Evolutionary conservation across 2,888 invertebrate species (phyloP).

Genomic region (Nomada goodeniana): DNA sequence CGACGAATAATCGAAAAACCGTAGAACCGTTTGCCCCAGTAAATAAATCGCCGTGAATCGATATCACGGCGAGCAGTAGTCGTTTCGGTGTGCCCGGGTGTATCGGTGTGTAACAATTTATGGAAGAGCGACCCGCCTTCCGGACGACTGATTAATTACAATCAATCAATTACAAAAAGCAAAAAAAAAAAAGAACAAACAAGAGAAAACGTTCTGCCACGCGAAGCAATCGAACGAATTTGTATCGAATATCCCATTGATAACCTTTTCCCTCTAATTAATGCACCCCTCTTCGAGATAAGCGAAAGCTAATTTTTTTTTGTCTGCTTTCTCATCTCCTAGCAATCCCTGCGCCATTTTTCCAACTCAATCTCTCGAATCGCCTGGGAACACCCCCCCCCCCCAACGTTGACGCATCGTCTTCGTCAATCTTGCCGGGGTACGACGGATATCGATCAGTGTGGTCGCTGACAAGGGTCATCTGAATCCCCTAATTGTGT

Average conservation of each 20-base stretch:
- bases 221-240: background rate
- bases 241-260: background rate
- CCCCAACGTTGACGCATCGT: too few relatives aligned
- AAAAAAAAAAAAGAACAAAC: background rate
- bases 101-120: constrained; percentile 9
- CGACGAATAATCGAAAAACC: background rate
- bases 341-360: background rate
- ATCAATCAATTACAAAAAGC: background rate
- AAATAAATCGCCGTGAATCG: constrained; percentile 28
- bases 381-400: too few relatives aligned
- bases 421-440: background rate
- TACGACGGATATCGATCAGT: constrained; percentile 3
- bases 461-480: background rate
- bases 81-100: constrained; percentile 11
- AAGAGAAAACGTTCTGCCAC: background rate
- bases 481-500: constrained; percentile 16
- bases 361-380: background rate
- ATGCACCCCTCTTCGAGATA: background rate
- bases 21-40: background rate
- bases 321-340: too few relatives aligned
- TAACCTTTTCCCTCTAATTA: background rate
- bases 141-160: constrained; percentile 28
- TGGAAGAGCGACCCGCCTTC: constrained; percentile 11
- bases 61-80: background rate
- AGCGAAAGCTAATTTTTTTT: background rate